phyloP scores from a whole-genome alignment of 2,797 vertebrate species.

The Thamnophis elegans region DNA sequence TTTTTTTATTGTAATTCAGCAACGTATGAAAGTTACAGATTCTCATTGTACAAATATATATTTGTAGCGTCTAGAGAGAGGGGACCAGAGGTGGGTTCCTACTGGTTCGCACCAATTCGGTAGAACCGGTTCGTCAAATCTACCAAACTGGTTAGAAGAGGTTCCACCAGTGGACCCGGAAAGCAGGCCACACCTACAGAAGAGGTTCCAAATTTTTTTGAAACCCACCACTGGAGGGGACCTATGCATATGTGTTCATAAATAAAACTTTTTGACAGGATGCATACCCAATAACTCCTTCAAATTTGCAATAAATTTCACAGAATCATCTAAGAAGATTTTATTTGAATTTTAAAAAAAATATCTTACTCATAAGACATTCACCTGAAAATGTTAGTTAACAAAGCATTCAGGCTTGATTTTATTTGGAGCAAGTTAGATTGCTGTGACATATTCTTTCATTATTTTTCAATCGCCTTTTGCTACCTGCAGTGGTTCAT shows the following conservation, averaged over 20 bases:
- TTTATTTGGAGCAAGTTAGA: background rate
- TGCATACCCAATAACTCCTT: background rate
- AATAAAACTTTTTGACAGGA: background rate
- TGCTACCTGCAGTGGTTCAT: background rate
- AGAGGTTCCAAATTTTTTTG: too few relatives aligned
- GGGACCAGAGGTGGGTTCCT: too few relatives aligned
- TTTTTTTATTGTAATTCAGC: background rate
- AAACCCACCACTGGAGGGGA: too few relatives aligned
- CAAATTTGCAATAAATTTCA: background rate
- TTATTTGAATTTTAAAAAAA: background rate
- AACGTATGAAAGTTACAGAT: background rate
- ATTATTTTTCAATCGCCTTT: background rate
- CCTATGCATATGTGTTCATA: background rate
- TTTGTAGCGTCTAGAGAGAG: background rate
- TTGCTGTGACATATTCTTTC: background rate
- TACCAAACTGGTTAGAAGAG: too few relatives aligned
- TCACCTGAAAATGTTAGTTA: background rate
- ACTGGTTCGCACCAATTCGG: too few relatives aligned
- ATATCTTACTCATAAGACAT: background rate
- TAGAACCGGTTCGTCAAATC: too few relatives aligned
- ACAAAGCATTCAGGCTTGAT: background rate
- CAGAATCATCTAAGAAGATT: background rate
- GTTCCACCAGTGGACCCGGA: too few relatives aligned
- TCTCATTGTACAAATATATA: background rate
- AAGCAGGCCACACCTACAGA: too few relatives aligned